Conservation (phyloP, 2,888 invertebrate genomes). For the Amphipoea oculea region DNA sequence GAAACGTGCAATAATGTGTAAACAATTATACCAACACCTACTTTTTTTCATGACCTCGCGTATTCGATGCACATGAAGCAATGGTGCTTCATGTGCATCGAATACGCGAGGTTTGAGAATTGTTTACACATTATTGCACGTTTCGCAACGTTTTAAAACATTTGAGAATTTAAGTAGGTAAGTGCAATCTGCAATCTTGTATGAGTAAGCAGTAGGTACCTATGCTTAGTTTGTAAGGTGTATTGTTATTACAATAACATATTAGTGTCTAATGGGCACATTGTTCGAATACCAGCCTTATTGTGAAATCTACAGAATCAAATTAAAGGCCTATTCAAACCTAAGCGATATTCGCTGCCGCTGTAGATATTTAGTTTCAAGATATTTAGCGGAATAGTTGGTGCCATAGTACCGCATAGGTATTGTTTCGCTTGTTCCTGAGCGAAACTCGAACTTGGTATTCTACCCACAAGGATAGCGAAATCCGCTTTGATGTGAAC, state of each 20-base stretch:
- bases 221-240: neutral
- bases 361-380: too few relatives aligned
- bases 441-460: too few relatives aligned
- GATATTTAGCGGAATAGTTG: too few relatives aligned
- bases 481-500: too few relatives aligned
- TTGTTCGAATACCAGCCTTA: neutral
- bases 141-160: constrained; percentile 38
- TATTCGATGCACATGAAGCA: constrained; percentile 15
- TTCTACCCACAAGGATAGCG: too few relatives aligned
- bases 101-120: constrained; percentile 1
- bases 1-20: constrained; percentile 14
- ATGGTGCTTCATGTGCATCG: constrained; percentile 11
- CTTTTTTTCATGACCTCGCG: too few relatives aligned
- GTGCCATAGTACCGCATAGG: too few relatives aligned
- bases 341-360: too few relatives aligned
- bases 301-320: constrained; percentile 1
- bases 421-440: too few relatives aligned
- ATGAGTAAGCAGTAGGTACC: neutral
- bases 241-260: constrained; percentile 8
- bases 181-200: neutral
- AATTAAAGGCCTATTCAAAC: too few relatives aligned
- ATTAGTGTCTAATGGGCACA: neutral
- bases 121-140: constrained; percentile 17
- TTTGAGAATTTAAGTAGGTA: constrained; percentile 9
- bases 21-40: too few relatives aligned